Evolutionary conservation across 2,888 invertebrate species (phyloP).

Genomic region (Hydriomena furcata): DNA sequence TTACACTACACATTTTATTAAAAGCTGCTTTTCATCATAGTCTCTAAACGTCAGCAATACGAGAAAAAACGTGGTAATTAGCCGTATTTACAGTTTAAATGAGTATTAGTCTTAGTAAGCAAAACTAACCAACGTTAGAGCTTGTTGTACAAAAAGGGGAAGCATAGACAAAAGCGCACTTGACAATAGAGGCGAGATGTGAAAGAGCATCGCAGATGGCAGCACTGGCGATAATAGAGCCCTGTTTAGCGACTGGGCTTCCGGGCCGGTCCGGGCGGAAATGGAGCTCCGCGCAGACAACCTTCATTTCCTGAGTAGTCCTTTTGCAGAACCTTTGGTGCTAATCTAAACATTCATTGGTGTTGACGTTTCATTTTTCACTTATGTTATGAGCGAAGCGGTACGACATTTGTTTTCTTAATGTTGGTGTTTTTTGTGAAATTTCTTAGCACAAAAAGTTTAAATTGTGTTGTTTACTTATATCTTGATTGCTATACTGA

Average conservation of each 20-base stretch:
- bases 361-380: slow-evolving; percentile 36
- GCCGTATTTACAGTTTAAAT: too few species aligned
- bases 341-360: slow-evolving; percentile 34
- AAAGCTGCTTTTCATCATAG: too few species aligned
- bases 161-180: slow-evolving; percentile 43
- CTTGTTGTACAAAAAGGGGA: slow-evolving; percentile 12
- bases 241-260: slow-evolving; percentile 60
- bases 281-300: slow-evolving; percentile 71
- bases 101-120: too few species aligned
- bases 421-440: too few species aligned
- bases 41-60: too few species aligned
- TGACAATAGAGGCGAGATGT: slow-evolving; percentile 53
- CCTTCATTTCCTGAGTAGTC: slow-evolving; percentile 73
- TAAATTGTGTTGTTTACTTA: too few species aligned
- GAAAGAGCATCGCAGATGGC: slow-evolving; percentile 59
- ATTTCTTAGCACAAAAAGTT: too few species aligned
- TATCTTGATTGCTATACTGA: neutral
- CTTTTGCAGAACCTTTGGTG: slow-evolving; percentile 49
- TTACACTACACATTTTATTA: too few species aligned
- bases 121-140: neutral
- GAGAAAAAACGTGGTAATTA: too few species aligned
- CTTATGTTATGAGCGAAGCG: slow-evolving; percentile 6
- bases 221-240: slow-evolving; percentile 58
- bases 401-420: neutral
- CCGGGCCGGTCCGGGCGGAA: slow-evolving; percentile 63